phyloP scores from a whole-genome alignment of 1,140 invertebrate species.

The Bombus ignitus region DNA sequence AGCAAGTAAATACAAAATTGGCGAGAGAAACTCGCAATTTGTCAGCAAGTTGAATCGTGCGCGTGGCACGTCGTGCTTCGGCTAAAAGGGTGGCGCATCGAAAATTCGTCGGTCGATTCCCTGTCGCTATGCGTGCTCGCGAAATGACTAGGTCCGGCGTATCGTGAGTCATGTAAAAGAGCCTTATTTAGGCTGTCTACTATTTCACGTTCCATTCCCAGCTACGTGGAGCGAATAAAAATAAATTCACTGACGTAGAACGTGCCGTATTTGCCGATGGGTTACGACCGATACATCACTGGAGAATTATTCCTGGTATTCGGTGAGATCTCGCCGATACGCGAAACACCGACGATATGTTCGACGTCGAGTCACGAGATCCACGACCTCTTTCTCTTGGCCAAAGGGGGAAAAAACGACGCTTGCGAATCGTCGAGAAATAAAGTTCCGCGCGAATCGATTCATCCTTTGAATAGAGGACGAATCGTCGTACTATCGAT shows the following conservation, averaged over 20 bases:
- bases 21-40: no score
- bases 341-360: not conserved
- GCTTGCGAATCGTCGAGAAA: not conserved
- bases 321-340: slow-evolving; percentile 9
- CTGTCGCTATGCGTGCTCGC: no score
- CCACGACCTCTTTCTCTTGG: not conserved
- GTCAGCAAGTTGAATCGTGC: no score
- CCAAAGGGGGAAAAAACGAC: not conserved
- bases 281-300: slow-evolving; percentile 25
- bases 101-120: not conserved
- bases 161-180: slow-evolving; percentile 26
- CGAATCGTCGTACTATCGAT: not conserved
- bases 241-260: slow-evolving; percentile 35
- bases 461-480: not conserved
- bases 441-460: not conserved
- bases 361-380: not conserved
- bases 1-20: no score
- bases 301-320: slow-evolving; percentile 35
- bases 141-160: slow-evolving; percentile 1
- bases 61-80: no score
- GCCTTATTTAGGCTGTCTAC: slow-evolving; percentile 38
- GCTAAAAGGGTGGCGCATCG: not conserved
- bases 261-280: slow-evolving; percentile 24
- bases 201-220: slow-evolving; percentile 27
- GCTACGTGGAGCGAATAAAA: slow-evolving; percentile 42